A percentile compares a stretch with the other conserved stretches of the same genome.
phyloP scores from a whole-genome alignment of 2,113 vertebrate species.

The Tachysurus fulvidraco region DNA sequence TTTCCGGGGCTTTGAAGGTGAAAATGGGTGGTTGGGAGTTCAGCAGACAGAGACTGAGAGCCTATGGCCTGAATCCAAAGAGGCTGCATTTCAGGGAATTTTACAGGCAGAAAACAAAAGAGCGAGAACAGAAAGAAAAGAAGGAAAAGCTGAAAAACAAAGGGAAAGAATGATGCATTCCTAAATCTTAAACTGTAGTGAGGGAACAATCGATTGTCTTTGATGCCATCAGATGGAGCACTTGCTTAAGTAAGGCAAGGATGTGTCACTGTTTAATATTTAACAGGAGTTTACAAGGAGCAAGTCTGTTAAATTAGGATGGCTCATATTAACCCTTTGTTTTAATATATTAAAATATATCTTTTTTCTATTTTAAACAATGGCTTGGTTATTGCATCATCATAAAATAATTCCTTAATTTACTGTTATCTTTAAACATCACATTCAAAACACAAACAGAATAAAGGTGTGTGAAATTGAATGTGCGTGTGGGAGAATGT shows the following conservation, averaged over 20 bases:
- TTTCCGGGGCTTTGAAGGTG: constrained; percentile 65
- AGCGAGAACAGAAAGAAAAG: constrained; percentile 56
- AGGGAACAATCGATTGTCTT: background rate
- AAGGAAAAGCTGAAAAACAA: constrained; percentile 57
- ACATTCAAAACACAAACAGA: background rate
- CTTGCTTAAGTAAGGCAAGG: background rate
- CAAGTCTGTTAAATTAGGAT: background rate
- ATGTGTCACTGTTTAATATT: background rate
- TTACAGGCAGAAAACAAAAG: constrained; percentile 67
- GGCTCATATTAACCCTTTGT: too few species aligned
- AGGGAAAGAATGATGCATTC: background rate
- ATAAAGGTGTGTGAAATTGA: background rate
- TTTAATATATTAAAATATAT: constrained; percentile 7
- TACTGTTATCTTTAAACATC: background rate
- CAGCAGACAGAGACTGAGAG: constrained; percentile 80
- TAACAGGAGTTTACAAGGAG: background rate
- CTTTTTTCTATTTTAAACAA: background rate
- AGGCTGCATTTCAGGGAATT: constrained; percentile 81
- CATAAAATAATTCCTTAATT: background rate
- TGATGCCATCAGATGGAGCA: background rate
- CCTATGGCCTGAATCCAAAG: constrained; percentile 87
- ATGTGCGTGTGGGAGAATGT: background rate
- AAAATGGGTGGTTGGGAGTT: constrained; percentile 78
- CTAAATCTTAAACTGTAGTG: background rate
- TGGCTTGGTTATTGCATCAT: background rate